Percentiles rank a stretch among this genome's conserved stretches.
Conservation (phyloP, 2,113 vertebrate genomes). For the Tretioscincus oriximinensis region DNA sequence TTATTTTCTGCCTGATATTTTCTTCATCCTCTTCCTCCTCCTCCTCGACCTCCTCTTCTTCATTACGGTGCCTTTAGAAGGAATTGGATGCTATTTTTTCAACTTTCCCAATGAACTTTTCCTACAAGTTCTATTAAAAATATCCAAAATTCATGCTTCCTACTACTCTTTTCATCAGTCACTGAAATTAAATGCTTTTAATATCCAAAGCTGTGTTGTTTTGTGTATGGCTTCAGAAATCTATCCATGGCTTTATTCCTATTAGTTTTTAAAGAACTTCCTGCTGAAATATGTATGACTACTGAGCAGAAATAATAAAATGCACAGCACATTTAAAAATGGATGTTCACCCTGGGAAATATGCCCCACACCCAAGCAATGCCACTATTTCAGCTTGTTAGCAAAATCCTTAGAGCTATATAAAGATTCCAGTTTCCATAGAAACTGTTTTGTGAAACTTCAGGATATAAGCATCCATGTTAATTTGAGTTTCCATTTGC, state of each 20-base stretch:
- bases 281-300: constrained; percentile 38
- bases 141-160: too few species aligned
- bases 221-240: background rate
- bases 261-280: constrained; percentile 18
- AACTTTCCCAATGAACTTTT: background rate
- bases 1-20: background rate
- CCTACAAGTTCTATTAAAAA: too few species aligned
- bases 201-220: background rate
- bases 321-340: constrained; percentile 48
- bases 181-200: background rate
- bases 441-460: constrained; percentile 72
- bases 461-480: constrained; percentile 36
- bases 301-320: constrained; percentile 42
- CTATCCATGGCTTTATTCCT: background rate
- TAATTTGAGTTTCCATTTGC: constrained; percentile 13
- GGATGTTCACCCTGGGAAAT: constrained; percentile 56
- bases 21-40: background rate
- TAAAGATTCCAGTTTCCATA: constrained; percentile 77
- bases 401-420: constrained; percentile 62
- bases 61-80: background rate
- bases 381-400: constrained; percentile 59
- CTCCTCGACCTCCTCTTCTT: background rate
- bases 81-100: background rate
- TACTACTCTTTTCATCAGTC: too few species aligned
- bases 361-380: constrained; percentile 50